Conservation (phyloP, 2,113 vertebrate genomes). For the Archocentrus centrarchus region DNA sequence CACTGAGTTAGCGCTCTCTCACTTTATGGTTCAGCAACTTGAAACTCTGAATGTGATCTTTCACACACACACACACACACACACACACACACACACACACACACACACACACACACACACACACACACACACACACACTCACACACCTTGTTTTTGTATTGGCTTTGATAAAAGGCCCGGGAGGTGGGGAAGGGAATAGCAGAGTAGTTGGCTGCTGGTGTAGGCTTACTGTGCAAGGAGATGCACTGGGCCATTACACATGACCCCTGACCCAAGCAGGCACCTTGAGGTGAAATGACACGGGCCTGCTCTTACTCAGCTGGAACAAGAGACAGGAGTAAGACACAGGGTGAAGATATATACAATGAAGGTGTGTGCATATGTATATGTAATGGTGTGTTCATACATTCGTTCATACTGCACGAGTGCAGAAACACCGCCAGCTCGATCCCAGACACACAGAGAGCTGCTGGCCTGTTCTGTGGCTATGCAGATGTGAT, state of each 20-base stretch:
- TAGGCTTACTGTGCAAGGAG: constrained; percentile 82
- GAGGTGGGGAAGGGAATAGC: constrained; percentile 79
- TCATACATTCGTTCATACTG: constrained; percentile 20
- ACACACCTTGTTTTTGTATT: constrained; percentile 38
- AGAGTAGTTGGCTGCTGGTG: constrained; percentile 80
- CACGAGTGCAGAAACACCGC: constrained; percentile 2
- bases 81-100: no score
- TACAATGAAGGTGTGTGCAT: constrained; percentile 21
- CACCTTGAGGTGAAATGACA: constrained; percentile 85
- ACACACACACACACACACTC: constrained; percentile 42
- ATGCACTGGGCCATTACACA: constrained; percentile 84
- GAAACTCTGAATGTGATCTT: constrained; percentile 47
- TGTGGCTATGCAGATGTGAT: constrained; percentile 79
- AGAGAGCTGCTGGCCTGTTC: constrained; percentile 73
- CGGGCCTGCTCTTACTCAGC: constrained; percentile 83
- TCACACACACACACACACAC: neutral
- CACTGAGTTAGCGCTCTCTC: constrained; percentile 4
- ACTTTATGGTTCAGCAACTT: constrained; percentile 33
- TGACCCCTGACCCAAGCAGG: constrained; percentile 82
- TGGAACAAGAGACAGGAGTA: constrained; percentile 76
- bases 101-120: no score
- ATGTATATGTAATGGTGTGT: constrained; percentile 35
- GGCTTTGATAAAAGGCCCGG: constrained; percentile 67
- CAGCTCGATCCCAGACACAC: constrained; percentile 57
- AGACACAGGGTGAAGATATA: constrained; percentile 42